These are phyloP conservation scores for Onychostoma macrolepis DNA, from an alignment of 2,113 vertebrate species.

Conservation along the genomic window DNA sequence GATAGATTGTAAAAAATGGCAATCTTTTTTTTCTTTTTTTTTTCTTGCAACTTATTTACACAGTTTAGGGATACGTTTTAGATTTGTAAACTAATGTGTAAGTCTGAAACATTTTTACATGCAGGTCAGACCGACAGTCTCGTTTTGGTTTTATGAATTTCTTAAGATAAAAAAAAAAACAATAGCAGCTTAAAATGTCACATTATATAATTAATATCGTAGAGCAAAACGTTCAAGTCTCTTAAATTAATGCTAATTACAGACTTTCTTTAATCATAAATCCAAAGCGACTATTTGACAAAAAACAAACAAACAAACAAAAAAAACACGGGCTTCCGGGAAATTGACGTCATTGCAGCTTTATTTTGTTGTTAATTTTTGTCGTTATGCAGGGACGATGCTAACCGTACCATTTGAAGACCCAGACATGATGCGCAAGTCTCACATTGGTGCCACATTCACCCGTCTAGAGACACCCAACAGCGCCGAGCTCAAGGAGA, in stretches of 20 bases:
- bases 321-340: too few relatives aligned
- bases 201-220: not conserved
- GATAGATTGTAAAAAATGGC: not conserved
- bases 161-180: not conserved
- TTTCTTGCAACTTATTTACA: not conserved
- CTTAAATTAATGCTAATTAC: not conserved
- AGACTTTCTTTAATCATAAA: not conserved
- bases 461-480: not conserved
- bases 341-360: not conserved
- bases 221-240: not conserved
- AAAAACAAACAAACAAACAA: too few relatives aligned
- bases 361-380: slow-evolving; percentile 66
- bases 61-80: not conserved
- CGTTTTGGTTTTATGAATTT: not conserved
- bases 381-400: slow-evolving; percentile 86
- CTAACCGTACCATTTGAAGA: slow-evolving; percentile 98
- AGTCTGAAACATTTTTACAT: not conserved
- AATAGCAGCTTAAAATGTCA: not conserved
- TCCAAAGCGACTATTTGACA: not conserved
- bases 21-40: not conserved
- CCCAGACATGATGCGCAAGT: slow-evolving; percentile 90
- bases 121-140: not conserved
- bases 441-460: slow-evolving; percentile 80
- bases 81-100: not conserved
- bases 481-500: slow-evolving; percentile 78